phyloP scores from a whole-genome alignment of 1,140 invertebrate species.

The Xylocopa sonorina region DNA sequence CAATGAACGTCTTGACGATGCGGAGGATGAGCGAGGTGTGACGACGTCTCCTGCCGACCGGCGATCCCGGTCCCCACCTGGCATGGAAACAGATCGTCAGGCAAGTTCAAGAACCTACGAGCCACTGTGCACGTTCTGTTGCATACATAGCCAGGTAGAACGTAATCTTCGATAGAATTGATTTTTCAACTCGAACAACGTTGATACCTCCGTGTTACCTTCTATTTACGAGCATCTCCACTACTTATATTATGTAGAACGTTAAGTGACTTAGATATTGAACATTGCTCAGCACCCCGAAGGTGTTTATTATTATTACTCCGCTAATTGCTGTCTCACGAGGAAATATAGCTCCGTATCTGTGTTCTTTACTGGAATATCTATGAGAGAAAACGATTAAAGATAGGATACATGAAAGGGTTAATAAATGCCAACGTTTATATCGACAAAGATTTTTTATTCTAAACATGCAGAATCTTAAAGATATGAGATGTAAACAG shows the following conservation, averaged over 20 bases:
- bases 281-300: background rate
- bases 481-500: background rate
- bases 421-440: background rate
- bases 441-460: background rate
- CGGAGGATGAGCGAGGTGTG: constrained; percentile 61
- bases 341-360: background rate
- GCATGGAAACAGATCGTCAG: constrained; percentile 56
- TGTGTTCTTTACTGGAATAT: background rate
- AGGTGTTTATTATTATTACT: too few relatives aligned
- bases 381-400: background rate
- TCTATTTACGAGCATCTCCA: background rate
- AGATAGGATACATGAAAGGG: background rate
- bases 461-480: too few relatives aligned
- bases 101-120: constrained; percentile 68
- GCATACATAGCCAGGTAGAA: constrained; percentile 37
- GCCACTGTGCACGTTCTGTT: constrained; percentile 27
- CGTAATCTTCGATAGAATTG: constrained; percentile 16
- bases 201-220: background rate
- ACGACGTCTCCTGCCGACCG: constrained; percentile 58
- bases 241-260: background rate
- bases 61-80: constrained; percentile 65
- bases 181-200: background rate
- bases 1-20: constrained; percentile 56
- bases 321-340: too few relatives aligned
- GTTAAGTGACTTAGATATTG: background rate